Evolutionary conservation across 2,888 invertebrate genomes (phyloP), one percentile per base, ranked within the genome.

Genomic region (Nysson spinosus): DNA sequence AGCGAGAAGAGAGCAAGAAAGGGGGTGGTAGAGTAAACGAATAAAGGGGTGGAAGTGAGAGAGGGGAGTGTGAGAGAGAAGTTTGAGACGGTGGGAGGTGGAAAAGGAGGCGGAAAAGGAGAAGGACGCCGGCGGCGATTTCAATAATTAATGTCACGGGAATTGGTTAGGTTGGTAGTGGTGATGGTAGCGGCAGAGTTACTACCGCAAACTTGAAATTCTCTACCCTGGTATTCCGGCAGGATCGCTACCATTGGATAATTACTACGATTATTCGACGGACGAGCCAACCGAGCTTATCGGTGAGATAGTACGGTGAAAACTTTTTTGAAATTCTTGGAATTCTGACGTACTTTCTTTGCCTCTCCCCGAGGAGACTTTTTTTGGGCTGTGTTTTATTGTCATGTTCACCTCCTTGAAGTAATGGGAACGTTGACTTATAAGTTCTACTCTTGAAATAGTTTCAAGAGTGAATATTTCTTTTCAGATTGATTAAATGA

Each of bases 141-240:
- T 80, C 79, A 81, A 80, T 79, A 80, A 80, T 80, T 79, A 79
- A 81, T 78, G 79, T 74, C 75, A 73, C 72, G 78, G 78, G 79
- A 80, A 80, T 78, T 77, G 78, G 75, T 65, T 78, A 75, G 78
- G 75, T 65, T 66, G 63, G 69, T 73, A 49, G 61, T 65, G 66
- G 42, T 60, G 69, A 69, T 55, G 68, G 46, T 47, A 55, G 35
- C 7, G 49, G 49, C 43, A 44, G 55, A 67, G 67, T 66, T 72
- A 56, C 64, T 58, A 55, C 72, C 72, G 72, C 66, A 69, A 75
- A 69, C 74, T 61, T 63, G 69, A 72, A 69, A 75, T 75, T 72
- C 72, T 55, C 66, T 44, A 71, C 69, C 74, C 63, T 52, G 74
- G 69, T 66, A 58, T 72, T 54, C 71, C 43, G 47, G 60, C 35